A percentile compares a stretch with the other conserved stretches of the same genome.
Evolutionary conservation across 1,140 invertebrate genomes (phyloP).

Genomic region (Eulimnadia texana): DNA sequence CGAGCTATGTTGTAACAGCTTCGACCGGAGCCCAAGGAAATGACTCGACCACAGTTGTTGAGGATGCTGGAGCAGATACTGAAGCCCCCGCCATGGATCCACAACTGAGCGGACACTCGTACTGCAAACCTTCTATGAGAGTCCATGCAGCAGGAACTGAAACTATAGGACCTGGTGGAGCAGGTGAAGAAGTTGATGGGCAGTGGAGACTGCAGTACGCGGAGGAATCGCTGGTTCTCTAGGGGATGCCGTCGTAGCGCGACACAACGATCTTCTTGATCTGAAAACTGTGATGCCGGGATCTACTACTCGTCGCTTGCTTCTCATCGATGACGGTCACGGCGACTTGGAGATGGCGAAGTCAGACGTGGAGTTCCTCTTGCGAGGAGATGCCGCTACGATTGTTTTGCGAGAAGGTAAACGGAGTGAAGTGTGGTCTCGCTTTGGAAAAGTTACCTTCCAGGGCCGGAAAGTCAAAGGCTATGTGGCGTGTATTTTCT

Average conservation of each 20-base stretch:
- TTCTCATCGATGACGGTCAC: slow-evolving; percentile 14
- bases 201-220: slow-evolving; percentile 1
- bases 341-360: slow-evolving; percentile 15
- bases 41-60: background rate
- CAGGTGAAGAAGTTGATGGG: background rate
- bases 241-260: background rate
- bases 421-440: slow-evolving; percentile 11
- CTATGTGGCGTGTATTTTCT: slow-evolving; percentile 15
- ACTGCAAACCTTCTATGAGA: background rate
- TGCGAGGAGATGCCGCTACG: slow-evolving; percentile 10
- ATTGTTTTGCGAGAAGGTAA: slow-evolving; percentile 13
- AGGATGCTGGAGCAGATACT: background rate
- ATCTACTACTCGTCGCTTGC: slow-evolving; percentile 2
- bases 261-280: slow-evolving; percentile 6
- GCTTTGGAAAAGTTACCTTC: slow-evolving; percentile 14
- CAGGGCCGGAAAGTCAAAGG: slow-evolving; percentile 13
- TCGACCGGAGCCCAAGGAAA: background rate
- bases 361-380: slow-evolving; percentile 11
- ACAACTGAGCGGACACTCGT: slow-evolving; percentile 1
- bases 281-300: slow-evolving; percentile 11
- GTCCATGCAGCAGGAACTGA: background rate
- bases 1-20: background rate
- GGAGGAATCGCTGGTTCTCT: background rate
- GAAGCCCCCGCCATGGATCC: background rate
- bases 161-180: background rate